Evolutionary conservation across 1,140 invertebrate genomes (phyloP).

Genomic region (Sitodiplosis mosellana): DNA sequence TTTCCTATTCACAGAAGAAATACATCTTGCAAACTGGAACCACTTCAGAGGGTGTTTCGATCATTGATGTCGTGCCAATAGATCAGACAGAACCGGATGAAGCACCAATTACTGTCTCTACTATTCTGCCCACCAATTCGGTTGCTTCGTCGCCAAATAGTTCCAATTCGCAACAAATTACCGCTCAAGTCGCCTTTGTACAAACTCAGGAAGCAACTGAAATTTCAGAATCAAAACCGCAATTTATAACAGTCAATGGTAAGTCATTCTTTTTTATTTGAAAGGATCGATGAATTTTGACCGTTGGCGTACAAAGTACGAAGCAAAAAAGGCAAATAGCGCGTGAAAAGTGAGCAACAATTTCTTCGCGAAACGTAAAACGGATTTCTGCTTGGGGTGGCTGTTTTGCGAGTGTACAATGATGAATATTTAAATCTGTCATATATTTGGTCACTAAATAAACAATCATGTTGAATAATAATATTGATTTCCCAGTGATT

Average conservation of each 20-base stretch:
- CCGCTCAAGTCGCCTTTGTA: slow-evolving; percentile 18
- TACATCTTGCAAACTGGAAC: slow-evolving; percentile 5
- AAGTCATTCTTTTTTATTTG: slow-evolving; percentile 7
- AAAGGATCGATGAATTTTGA: no score
- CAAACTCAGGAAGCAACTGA: slow-evolving; percentile 14
- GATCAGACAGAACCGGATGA: slow-evolving; percentile 20
- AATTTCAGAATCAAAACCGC: slow-evolving; percentile 17
- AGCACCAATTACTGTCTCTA: slow-evolving; percentile 6
- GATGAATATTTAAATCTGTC: no score
- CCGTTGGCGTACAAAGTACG: no score
- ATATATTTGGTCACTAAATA: no score
- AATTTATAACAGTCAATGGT: slow-evolving; percentile 21
- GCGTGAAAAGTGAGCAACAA: no score
- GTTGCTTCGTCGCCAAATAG: slow-evolving; percentile 13
- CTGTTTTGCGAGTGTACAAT: no score
- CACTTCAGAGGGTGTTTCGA: slow-evolving; percentile 11
- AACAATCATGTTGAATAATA: no score
- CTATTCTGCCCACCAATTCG: slow-evolving; percentile 7
- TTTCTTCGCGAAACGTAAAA: no score
- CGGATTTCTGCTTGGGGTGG: no score
- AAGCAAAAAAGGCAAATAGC: no score
- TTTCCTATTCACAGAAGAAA: slow-evolving; percentile 5
- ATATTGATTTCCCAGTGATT: no score
- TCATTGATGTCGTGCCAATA: slow-evolving; percentile 22
- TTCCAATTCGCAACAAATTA: slow-evolving; percentile 19